A percentile compares a stretch with the other conserved stretches of the same genome.
Conservation (phyloP, 2,797 vertebrate genomes). For the Tamandua tetradactyla region DNA sequence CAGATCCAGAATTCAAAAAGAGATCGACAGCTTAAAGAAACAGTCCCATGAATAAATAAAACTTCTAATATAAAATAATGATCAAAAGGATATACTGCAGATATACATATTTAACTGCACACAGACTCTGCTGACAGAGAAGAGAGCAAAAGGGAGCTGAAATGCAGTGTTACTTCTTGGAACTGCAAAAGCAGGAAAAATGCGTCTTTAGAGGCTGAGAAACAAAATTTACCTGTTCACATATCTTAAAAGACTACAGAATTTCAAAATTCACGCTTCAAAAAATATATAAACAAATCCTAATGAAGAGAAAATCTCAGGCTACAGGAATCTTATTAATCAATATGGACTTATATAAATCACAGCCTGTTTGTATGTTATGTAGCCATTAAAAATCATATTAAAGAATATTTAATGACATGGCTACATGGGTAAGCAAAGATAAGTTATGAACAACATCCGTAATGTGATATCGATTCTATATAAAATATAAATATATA, state of each 20-base stretch:
- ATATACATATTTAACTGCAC: neutral
- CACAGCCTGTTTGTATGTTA: neutral
- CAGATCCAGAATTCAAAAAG: slow-evolving; percentile 67
- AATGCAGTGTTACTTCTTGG: neutral
- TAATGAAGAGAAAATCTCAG: slow-evolving; percentile 44
- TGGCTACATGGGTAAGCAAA: neutral
- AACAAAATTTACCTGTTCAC: slow-evolving; percentile 9
- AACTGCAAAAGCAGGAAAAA: slow-evolving; percentile 3
- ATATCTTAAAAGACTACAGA: neutral
- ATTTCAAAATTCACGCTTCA: neutral
- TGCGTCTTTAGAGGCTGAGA: neutral
- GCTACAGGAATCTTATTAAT: slow-evolving; percentile 37
- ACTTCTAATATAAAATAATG: slow-evolving; percentile 54
- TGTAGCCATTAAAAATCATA: neutral
- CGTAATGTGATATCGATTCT: neutral
- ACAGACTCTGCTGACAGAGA: neutral
- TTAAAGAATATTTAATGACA: neutral
- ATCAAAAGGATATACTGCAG: slow-evolving; percentile 55
- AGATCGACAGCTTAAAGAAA: slow-evolving; percentile 56
- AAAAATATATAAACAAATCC: slow-evolving; percentile 21
- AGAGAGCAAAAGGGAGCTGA: neutral
- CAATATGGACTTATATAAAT: slow-evolving; percentile 18
- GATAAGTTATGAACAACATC: neutral
- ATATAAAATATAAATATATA: neutral
- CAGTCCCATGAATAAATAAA: slow-evolving; percentile 63